Evolutionary conservation across 1,140 invertebrate species (phyloP), one percentile per base, ranked within the genome.

Genomic region (Stenopsyche tienmushanensis): DNA sequence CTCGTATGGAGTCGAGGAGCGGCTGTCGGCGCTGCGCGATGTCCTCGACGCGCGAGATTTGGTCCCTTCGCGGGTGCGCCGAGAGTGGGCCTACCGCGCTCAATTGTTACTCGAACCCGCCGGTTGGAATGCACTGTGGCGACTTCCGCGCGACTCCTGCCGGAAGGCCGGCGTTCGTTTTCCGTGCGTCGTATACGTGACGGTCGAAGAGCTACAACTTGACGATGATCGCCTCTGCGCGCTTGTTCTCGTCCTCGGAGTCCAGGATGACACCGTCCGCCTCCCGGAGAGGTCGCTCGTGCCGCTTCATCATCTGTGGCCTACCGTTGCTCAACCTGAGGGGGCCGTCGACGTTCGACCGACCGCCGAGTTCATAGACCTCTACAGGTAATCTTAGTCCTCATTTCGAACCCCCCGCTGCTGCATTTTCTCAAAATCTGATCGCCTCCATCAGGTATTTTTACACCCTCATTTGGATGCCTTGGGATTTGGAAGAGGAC

Each of bases 51-150:
- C 66, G 26, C 45, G 24, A 1, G 62, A 41, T 17, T 24, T n/a
- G 10, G 18, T 62, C 15, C 26, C 62, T 1, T 58, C 60, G 0
- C 34, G 62, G 9, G 62, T 70, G 15, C 59, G 47, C n/a, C 23
- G 54, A 5, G 68, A 70, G 42, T 70, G 68, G 68, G 24, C 54
- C 1, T 70, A 66, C 45, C 29, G 64, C 10, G 64, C 68, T 1
- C 68, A 70, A 50, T 18, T 70, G 15, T 3, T 66, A n/a, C 26
- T 70, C 18, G 68, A 70, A 47, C 64, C 68, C 9, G 64, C 62
- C 0, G 68, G 68, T 18, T 70, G 68, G 68, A 41, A 70, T 18
- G 68, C 68, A 5, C 41, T 70, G 26, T 70, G 68, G 68, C 66
- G 57, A 54, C n/a, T 70, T 17, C 68, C 68, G 0, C 29, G 42